Evolutionary conservation across 2,888 invertebrate genomes (phyloP), one percentile per base, ranked within the genome.

Genomic region (Elmis aenea): DNA sequence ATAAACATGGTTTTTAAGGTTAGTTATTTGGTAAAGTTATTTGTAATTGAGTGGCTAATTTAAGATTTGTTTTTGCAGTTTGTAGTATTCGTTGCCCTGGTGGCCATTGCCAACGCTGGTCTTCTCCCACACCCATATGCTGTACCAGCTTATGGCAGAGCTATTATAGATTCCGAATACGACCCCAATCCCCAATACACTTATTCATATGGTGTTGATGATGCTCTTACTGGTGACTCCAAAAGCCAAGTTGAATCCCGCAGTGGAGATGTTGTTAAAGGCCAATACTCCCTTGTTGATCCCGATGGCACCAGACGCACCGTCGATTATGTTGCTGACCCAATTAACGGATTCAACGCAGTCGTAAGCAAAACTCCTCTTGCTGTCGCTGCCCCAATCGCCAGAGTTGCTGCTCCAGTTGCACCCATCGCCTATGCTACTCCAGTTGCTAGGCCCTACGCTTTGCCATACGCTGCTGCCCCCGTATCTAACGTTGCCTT

Each of bases 161-260:
- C 18, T 6, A 20, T 70, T 1, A 67, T 71, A 0, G 73, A 74
- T 5, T 73, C 73, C 14, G 75, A 75, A 24, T 76, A 74, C 58
- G 77, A 77, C 52, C 75, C 76, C 3, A 73, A 76, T 54, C 81
- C 81, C 8, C 78, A 79, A 61, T 81, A 81, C 57, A 76, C 77
- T 15, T 81, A 76, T 62, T 77, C 79, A 25, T 81, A 81, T 58
- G 79, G 79, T 51, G 78, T 81, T 43, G 77, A 81, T 55, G 81
- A 81, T 59, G 72, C 75, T 26, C 55, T 80, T 10, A 81, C 80
- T 45, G 81, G 81, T 59, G 67, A 75, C 60, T 71, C 66, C 50
- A 74, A 73, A 55, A 70, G 69, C 49, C 73, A 74, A 57, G 67
- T 71, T 41, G 73, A 80, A 68, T 73, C 74, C 40, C 76, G 80